A percentile compares a stretch with the other conserved stretches of the same genome.
These are phyloP conservation scores for Smittia aterrima DNA, from an alignment of 2,888 invertebrate genomes.

Conservation along the genomic window DNA sequence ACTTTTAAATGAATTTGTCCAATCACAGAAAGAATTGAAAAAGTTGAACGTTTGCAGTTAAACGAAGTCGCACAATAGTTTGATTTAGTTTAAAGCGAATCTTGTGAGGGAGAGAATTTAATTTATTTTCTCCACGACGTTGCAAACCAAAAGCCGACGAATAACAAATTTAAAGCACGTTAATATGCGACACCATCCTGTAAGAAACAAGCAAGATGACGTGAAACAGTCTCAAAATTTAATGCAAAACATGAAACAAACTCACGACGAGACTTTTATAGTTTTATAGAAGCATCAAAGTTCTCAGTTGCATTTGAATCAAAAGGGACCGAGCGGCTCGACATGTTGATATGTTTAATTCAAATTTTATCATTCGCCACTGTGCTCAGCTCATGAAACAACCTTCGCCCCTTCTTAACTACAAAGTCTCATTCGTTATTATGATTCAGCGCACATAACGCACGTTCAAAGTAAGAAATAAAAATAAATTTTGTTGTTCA, in stretches of 20 bases:
- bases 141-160: not conserved
- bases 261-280: slow-evolving; percentile 17
- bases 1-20: slow-evolving; percentile 39
- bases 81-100: not conserved
- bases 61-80: too few species aligned
- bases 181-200: slow-evolving; percentile 27
- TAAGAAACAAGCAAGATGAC: slow-evolving; percentile 1
- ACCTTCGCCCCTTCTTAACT: not conserved
- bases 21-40: not conserved
- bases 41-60: too few species aligned
- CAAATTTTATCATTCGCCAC: too few species aligned
- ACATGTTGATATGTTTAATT: too few species aligned
- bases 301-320: not conserved
- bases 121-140: not conserved
- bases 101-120: not conserved
- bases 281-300: slow-evolving; percentile 37
- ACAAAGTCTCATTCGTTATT: not conserved
- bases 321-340: not conserved
- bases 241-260: not conserved
- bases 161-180: slow-evolving; percentile 18
- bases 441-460: slow-evolving; percentile 40
- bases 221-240: slow-evolving; percentile 16
- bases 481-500: not conserved
- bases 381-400: not conserved
- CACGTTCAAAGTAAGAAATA: slow-evolving; percentile 27